Evolutionary conservation across 1,140 invertebrate species (phyloP).

Genomic region (Drosophila orena): DNA sequence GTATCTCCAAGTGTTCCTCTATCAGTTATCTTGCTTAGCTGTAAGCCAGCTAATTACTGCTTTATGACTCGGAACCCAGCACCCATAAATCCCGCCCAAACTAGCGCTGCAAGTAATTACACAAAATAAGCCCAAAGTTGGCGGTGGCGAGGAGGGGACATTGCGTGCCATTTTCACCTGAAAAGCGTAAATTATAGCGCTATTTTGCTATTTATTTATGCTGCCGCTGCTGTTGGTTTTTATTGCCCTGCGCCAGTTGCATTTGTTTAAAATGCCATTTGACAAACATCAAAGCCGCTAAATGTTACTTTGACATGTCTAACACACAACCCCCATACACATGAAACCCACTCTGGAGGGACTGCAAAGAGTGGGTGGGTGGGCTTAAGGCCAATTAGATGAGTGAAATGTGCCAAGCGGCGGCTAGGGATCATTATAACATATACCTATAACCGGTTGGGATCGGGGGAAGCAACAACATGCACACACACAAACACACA

Average conservation of each 20-base stretch:
- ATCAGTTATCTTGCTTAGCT: constrained; percentile 26
- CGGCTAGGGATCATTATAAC: constrained; percentile 13
- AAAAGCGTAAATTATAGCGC: constrained; percentile 58
- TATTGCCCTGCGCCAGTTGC: constrained; percentile 52
- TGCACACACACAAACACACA: not conserved
- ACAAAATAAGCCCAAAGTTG: not conserved
- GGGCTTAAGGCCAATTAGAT: constrained; percentile 45
- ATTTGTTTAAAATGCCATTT: constrained; percentile 58
- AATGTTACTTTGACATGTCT: constrained; percentile 54
- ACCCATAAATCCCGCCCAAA: constrained; percentile 33
- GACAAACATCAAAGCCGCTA: constrained; percentile 58
- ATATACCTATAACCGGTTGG: constrained; percentile 2
- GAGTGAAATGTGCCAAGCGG: constrained; percentile 32
- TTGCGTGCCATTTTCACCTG: constrained; percentile 61
- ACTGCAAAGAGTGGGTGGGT: not conserved
- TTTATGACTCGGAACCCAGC: constrained; percentile 43
- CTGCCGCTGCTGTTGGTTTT: constrained; percentile 7
- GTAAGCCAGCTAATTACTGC: constrained; percentile 50
- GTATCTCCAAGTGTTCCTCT: constrained; percentile 1
- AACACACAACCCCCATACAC: not conserved
- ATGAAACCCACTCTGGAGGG: not conserved
- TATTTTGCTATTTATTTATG: constrained; percentile 42
- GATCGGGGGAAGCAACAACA: not conserved
- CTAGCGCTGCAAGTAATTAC: constrained; percentile 18
- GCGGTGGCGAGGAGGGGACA: not conserved